phyloP scores from a whole-genome alignment of 2,888 invertebrate genomes.

The Chirona hameri region DNA sequence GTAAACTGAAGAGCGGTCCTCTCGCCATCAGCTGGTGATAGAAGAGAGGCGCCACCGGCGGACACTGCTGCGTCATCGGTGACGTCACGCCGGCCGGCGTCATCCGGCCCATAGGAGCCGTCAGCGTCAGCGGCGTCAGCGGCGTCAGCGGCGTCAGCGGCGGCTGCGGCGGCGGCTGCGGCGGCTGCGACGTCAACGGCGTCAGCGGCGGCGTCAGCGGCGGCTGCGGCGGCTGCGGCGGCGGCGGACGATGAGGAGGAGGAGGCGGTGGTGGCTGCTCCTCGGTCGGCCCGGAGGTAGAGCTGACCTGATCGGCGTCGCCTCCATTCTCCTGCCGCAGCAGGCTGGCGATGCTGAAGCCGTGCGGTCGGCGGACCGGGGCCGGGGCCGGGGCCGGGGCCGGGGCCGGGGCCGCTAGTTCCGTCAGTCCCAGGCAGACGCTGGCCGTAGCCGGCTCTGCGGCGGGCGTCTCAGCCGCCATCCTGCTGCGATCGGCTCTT shows the following conservation, averaged over 20 bases:
- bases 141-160: no score
- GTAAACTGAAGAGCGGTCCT: neutral
- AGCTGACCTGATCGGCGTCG: neutral
- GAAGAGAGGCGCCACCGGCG: neutral
- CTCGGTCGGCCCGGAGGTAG: neutral
- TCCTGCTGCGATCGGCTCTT: no score
- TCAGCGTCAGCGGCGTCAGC: no score
- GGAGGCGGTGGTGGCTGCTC: neutral
- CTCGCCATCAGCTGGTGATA: neutral
- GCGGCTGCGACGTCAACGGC: neutral
- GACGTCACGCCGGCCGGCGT: neutral
- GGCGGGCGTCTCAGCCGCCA: neutral
- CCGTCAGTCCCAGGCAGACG: neutral
- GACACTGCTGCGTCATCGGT: neutral
- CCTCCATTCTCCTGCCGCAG: neutral
- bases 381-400: no score
- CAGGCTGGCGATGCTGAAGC: constrained; percentile 1
- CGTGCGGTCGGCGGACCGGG: neutral
- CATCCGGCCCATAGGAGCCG: neutral
- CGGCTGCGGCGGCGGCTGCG: neutral
- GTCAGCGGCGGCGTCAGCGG: neutral
- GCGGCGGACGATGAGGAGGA: neutral
- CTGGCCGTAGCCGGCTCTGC: neutral
- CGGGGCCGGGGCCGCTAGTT: neutral
- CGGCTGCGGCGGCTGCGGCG: neutral